Base-by-base conservation (phyloP, 1,140 invertebrate species). In the Rhagoletis pomonella region DNA sequence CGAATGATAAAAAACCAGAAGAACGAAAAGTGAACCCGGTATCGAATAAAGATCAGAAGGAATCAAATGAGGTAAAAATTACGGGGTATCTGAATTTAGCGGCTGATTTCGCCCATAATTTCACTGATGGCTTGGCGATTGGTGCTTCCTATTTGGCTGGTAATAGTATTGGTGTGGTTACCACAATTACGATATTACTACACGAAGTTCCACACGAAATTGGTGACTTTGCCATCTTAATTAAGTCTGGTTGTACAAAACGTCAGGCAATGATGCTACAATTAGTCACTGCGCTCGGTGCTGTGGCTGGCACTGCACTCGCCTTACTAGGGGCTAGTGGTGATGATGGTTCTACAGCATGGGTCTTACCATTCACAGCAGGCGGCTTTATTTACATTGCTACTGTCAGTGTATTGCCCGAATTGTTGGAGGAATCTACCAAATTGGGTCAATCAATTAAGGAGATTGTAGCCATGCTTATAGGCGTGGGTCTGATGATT, bases 141-240 rank as follows among this genome's bases (percentile, higher is more conserved):
- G 98, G 97, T 17, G 98, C 97, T 0, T 98, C 97, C 64, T 99
- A 99, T 94, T 94, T 99, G 9, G 97, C 98, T 9, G 97, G 96
- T 4, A 96, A 96, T 90, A 94, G 97, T 91, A 96, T 99, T 86
- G 99, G 99, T 1, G 91, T 97, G 10, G 94, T 99, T 0, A 99
- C 98, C 7, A 99, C 98, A 0, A 96, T 98, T 88, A 98, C 98
- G 58, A 99, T 99, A 69, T 86, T 94, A 91, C 94, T 98, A 47
- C 98, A 99, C 91, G 98, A 99, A 94, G 97, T 99, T 87, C 99
- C 99, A 0, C 99, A 99, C 91, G 99, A 99, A 93, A 96, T 99
- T 77, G 98, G 98, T 0, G 98, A 99, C 93, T 99, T 99, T 93
- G 98, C 98, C 3, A 99, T 99, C 90, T 93, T 99, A 12, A 94